A percentile compares a stretch with the other conserved stretches of the same genome.
Conservation (phyloP, 2,113 vertebrate species). For the Arenaria interpres region DNA sequence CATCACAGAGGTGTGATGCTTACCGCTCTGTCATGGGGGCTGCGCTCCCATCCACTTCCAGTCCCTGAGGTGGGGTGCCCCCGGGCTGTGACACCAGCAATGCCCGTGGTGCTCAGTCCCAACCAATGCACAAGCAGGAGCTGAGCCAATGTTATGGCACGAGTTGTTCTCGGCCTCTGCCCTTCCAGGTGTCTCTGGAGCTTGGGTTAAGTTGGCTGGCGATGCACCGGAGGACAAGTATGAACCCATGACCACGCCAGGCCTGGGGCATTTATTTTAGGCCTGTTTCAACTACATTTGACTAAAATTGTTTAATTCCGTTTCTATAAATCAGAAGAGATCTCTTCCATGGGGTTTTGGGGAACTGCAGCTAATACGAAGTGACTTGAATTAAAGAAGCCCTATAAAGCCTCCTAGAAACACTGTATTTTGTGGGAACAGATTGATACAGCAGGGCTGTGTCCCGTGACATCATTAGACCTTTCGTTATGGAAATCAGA, state of each 20-base stretch:
- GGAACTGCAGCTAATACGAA: not conserved
- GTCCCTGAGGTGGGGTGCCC: accelerated
- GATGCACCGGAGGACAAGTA: not conserved
- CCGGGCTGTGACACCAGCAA: not conserved
- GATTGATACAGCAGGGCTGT: not conserved
- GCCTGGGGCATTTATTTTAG: not conserved
- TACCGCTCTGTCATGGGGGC: accelerated
- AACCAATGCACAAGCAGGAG: accelerated
- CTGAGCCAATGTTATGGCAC: accelerated
- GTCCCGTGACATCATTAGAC: accelerated
- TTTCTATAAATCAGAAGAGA: not conserved
- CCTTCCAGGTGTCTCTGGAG: not conserved
- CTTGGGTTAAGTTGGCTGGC: not conserved
- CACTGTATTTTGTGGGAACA: not conserved
- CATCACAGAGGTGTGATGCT: not conserved
- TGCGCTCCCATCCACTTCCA: not conserved
- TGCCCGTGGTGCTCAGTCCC: not conserved
- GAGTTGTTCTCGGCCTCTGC: not conserved
- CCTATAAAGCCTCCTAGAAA: not conserved
- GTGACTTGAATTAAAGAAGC: not conserved
- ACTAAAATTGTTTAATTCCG: not conserved
- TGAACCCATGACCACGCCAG: accelerated
- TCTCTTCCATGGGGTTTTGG: not conserved
- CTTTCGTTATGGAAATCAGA: not conserved
- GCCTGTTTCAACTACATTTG: not conserved